Conservation (phyloP, 2,797 vertebrate genomes). For the Sebastes cheni region DNA sequence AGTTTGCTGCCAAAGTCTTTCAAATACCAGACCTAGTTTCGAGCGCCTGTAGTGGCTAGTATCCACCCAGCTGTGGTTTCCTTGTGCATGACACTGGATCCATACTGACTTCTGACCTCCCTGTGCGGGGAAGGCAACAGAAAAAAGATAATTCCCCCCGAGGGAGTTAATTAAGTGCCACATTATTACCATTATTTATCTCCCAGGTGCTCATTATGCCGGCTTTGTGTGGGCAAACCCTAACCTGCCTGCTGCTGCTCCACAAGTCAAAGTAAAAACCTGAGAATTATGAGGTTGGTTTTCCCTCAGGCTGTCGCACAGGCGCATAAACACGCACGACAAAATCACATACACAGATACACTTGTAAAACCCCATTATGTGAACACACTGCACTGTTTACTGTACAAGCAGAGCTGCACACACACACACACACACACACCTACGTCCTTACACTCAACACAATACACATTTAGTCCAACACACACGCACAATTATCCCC, state of each 20-base stretch:
- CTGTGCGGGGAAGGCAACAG: background rate
- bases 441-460: background rate
- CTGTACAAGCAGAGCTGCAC: background rate
- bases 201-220: conserved; percentile 40
- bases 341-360: conserved; percentile 5
- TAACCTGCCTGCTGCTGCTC: conserved; percentile 1
- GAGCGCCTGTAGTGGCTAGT: background rate
- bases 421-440: background rate
- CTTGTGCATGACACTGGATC: conserved; percentile 12
- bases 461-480: background rate
- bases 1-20: background rate
- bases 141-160: conserved; percentile 19
- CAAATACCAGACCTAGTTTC: background rate
- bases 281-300: conserved; percentile 5
- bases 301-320: background rate
- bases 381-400: conserved; percentile 14
- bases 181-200: conserved; percentile 52
- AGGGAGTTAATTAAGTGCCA: conserved; percentile 52
- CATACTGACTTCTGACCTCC: conserved; percentile 37
- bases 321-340: background rate
- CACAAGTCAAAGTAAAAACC: background rate
- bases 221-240: conserved; percentile 32
- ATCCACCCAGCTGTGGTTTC: conserved; percentile 1
- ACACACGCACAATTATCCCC: background rate
- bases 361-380: background rate